Base-by-base conservation (phyloP, 1,140 invertebrate genomes). In the Ips nitidus region DNA sequence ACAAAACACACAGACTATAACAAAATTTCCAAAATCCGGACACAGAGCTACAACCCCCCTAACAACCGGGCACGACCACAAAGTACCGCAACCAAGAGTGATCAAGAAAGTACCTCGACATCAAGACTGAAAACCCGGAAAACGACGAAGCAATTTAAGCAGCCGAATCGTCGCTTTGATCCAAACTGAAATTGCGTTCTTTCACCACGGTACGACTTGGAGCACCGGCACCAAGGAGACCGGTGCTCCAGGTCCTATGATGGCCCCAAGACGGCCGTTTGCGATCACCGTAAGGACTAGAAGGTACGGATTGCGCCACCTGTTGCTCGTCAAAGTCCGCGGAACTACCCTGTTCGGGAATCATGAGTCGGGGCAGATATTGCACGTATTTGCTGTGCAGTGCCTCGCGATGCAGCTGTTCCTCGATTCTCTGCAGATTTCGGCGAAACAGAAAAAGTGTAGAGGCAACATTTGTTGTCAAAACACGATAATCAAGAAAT, bases 181-280 rank as follows among this genome's bases (percentile, higher is more conserved):
- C 58, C 47, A 68, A 52, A 50, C 36, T 66, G 38, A 66, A 38
- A 37, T 41, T 60, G 8, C 45, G 1, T 37, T 52, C n/a, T 4
- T 61, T 59, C 6, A 62, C 42, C 38, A 59, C 57, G 2, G 55
- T 60, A 1, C 58, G 38, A 43, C 36, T 62, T 2, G 59, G n/a
- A 62, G 45, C 56, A 22, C 40, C 38, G 1, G 36, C 52, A 7
- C 50, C 43, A 36, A 71, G 40, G 37, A 73, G 52, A 45, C 76
- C 72, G 1, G 76, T 77, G 60, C 76, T 78, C 78, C 78, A 80
- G 8, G 75, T 75, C 45, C 79, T 74, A 43, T 76, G 72, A 53
- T 77, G 77, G 2, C 79, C 78, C 76, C 77, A 79, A 47, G 66
- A 71, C 41, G 76, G 60, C 4, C 68, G 38, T 5, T 53, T 70